Percentiles rank a stretch among this genome's conserved stretches.
Evolutionary conservation across 2,113 vertebrate species (phyloP).

Genomic region (Oreochromis tanganicae): DNA sequence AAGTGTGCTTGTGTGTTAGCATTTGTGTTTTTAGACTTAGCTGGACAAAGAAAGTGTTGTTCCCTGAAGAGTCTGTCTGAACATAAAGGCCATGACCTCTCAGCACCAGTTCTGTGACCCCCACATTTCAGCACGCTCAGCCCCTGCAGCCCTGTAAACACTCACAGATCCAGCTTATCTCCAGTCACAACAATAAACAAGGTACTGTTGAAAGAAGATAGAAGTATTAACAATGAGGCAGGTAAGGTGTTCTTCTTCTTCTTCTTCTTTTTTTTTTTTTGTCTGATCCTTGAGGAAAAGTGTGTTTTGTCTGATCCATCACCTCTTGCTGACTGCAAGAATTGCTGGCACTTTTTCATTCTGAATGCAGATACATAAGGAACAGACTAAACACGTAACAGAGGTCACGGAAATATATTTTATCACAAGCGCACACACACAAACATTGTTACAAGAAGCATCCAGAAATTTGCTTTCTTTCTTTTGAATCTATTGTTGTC

Average conservation of each 20-base stretch:
- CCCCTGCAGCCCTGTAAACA: constrained; percentile 39
- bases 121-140: background rate
- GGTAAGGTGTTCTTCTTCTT: background rate
- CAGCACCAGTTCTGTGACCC: constrained; percentile 32
- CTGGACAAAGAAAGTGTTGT: background rate
- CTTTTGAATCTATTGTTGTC: background rate
- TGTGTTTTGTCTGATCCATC: background rate
- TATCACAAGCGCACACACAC: background rate
- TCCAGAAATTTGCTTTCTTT: background rate
- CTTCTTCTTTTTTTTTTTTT: background rate
- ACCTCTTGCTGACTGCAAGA: background rate
- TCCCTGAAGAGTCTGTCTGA: constrained; percentile 41
- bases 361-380: background rate
- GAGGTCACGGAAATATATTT: background rate
- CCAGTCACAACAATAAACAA: constrained; percentile 24
- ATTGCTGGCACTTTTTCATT: background rate
- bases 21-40: constrained; percentile 16
- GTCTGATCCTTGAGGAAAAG: background rate
- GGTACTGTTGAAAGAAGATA: constrained; percentile 3
- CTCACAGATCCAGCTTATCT: constrained; percentile 10
- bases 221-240: background rate
- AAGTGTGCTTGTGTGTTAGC: background rate
- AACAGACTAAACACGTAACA: background rate
- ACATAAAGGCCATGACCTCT: constrained; percentile 52
- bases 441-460: background rate